A percentile compares a stretch with the other conserved stretches of the same genome.
Conservation (phyloP, 2,113 vertebrate species). For the Galeopterus variegatus region DNA sequence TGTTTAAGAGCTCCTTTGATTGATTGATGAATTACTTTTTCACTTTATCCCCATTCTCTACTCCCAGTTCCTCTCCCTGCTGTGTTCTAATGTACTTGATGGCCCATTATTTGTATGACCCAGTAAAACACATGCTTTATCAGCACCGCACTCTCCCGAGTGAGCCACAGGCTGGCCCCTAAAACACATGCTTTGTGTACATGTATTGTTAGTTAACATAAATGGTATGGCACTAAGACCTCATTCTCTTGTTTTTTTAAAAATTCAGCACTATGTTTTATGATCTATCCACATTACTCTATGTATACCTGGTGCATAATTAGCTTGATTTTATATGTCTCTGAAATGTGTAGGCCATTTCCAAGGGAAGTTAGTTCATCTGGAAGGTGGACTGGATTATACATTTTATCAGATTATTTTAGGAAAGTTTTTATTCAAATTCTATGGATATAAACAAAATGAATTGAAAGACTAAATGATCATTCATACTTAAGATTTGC, state of each 20-base stretch:
- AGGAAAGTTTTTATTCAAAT: conserved; percentile 44
- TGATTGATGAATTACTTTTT: neutral
- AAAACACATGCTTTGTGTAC: neutral
- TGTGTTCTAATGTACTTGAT: neutral
- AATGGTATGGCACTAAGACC: neutral
- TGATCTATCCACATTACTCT: neutral
- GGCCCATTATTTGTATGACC: conserved; percentile 8
- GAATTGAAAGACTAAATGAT: conserved; percentile 52
- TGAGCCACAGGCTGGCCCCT: no score
- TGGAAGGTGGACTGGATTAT: conserved; percentile 47
- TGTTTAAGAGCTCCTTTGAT: neutral
- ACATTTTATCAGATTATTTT: conserved; percentile 62
- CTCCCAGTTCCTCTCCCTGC: neutral
- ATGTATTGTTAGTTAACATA: neutral
- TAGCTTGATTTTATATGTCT: conserved; percentile 47
- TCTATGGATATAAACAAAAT: conserved; percentile 35
- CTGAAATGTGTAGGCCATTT: conserved; percentile 53
- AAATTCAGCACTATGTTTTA: neutral
- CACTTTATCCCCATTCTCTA: neutral
- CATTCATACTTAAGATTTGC: conserved; percentile 35
- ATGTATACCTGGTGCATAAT: conserved; percentile 10
- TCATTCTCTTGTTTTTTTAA: neutral
- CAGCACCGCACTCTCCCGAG: no score
- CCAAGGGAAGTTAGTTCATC: conserved; percentile 8
- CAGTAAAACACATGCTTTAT: neutral